Percentiles rank a stretch among this genome's conserved stretches.
phyloP scores from a whole-genome alignment of 1,140 invertebrate genomes.

The Aphidius ervi region DNA sequence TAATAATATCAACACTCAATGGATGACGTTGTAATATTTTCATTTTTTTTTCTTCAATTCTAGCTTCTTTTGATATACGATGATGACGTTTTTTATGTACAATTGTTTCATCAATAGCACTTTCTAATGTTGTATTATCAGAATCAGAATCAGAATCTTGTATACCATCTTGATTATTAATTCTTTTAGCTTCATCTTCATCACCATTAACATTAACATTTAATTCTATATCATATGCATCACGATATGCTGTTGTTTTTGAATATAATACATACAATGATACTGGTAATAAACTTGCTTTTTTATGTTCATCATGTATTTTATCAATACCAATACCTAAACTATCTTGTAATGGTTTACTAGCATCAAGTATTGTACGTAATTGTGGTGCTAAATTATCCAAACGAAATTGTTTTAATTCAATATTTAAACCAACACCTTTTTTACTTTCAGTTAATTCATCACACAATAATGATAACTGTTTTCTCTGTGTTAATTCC shows the following conservation, averaged over 20 bases:
- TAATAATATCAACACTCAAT: constrained; percentile 61
- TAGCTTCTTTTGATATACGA: constrained; percentile 56
- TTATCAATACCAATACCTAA: constrained; percentile 77
- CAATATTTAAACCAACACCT: constrained; percentile 69
- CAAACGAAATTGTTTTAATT: constrained; percentile 73
- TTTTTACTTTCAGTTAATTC: constrained; percentile 75
- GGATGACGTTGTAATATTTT: constrained; percentile 72
- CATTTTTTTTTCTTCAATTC: constrained; percentile 63
- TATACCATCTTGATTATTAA: constrained; percentile 56
- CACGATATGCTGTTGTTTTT: constrained; percentile 77
- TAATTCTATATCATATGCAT: constrained; percentile 63
- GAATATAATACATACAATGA: constrained; percentile 87
- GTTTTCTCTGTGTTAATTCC: constrained; percentile 86
- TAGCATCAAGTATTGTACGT: constrained; percentile 69
- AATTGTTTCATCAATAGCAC: constrained; percentile 52
- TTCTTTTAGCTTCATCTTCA: constrained; percentile 72
- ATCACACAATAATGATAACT: constrained; percentile 72
- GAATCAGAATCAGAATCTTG: constrained; percentile 64
- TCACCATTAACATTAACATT: constrained; percentile 68
- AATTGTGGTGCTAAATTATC: constrained; percentile 80
- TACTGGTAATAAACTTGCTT: constrained; percentile 71
- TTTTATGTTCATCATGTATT: constrained; percentile 68
- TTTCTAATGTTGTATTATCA: constrained; percentile 52
- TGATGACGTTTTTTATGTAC: constrained; percentile 61
- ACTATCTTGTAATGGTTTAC: constrained; percentile 86